Evolutionary conservation across 2,113 vertebrate species (phyloP).

Genomic region (Deroptyus accipitrinus): DNA sequence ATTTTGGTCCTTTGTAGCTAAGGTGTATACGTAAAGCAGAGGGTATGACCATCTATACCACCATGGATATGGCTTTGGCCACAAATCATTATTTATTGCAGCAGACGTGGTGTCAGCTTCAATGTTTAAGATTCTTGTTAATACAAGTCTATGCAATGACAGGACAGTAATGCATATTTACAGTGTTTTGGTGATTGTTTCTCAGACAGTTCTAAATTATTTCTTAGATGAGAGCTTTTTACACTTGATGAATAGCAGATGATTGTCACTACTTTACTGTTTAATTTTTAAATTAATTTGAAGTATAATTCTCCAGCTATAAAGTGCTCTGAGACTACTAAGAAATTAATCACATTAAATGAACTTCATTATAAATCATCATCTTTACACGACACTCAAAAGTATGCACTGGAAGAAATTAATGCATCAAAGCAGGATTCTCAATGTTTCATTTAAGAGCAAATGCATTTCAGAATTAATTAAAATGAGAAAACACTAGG

Average conservation of each 20-base stretch:
- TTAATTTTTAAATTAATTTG: conserved; percentile 64
- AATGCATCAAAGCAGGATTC: conserved; percentile 31
- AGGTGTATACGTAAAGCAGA: neutral
- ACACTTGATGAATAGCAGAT: conserved; percentile 36
- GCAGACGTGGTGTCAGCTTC: neutral
- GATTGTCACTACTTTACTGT: conserved; percentile 41
- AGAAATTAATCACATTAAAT: conserved; percentile 57
- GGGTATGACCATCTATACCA: neutral
- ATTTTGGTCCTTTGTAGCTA: neutral
- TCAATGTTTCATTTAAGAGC: conserved; percentile 22
- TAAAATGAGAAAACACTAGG: neutral
- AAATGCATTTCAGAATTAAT: conserved; percentile 27
- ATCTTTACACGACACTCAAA: conserved; percentile 21
- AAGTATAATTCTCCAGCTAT: conserved; percentile 40
- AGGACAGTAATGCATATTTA: neutral
- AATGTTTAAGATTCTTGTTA: neutral
- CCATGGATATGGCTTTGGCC: too few species aligned
- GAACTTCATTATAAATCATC: conserved; percentile 48
- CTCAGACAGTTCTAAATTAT: conserved; percentile 9
- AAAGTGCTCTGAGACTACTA: conserved; percentile 39
- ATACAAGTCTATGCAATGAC: neutral
- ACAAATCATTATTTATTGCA: neutral
- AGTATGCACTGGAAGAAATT: conserved; percentile 19
- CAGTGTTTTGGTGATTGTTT: conserved; percentile 7
- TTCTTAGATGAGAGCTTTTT: conserved; percentile 27